Conservation (phyloP, 2,113 vertebrate species). For the Catagonus wagneri region DNA sequence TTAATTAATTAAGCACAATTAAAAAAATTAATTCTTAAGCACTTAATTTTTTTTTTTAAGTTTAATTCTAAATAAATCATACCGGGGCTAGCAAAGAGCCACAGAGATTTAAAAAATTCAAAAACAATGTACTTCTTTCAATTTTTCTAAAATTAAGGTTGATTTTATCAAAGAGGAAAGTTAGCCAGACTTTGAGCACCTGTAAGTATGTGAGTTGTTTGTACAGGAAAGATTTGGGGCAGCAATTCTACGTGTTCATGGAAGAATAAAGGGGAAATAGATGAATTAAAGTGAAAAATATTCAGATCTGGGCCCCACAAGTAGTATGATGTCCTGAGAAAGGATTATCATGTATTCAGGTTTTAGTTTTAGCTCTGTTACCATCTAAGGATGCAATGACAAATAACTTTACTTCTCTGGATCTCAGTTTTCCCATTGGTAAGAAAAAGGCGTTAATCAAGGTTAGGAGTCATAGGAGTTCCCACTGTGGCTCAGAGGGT, state of each 20-base stretch:
- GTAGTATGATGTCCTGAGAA: background rate
- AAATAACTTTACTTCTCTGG: background rate
- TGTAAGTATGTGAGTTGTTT: background rate
- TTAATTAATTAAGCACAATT: too few species aligned
- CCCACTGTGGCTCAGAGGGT: too few species aligned
- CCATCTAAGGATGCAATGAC: background rate
- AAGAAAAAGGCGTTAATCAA: background rate
- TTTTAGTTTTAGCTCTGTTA: background rate
- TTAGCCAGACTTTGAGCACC: background rate
- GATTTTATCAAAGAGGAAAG: background rate
- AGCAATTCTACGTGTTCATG: background rate
- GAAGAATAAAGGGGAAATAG: background rate
- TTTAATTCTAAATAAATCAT: conserved; percentile 14
- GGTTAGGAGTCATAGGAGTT: background rate
- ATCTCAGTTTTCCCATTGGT: background rate
- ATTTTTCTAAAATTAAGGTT: background rate
- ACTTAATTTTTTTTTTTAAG: background rate
- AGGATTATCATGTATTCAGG: background rate
- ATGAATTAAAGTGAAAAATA: background rate
- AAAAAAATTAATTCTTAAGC: background rate
- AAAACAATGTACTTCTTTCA: background rate
- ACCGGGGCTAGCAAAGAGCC: background rate
- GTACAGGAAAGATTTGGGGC: background rate
- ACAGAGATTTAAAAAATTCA: background rate
- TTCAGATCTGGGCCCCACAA: background rate